Percentiles rank a stretch among this genome's conserved stretches.
Conservation (phyloP, 2,888 invertebrate genomes). For the Stramonita haemastoma region DNA sequence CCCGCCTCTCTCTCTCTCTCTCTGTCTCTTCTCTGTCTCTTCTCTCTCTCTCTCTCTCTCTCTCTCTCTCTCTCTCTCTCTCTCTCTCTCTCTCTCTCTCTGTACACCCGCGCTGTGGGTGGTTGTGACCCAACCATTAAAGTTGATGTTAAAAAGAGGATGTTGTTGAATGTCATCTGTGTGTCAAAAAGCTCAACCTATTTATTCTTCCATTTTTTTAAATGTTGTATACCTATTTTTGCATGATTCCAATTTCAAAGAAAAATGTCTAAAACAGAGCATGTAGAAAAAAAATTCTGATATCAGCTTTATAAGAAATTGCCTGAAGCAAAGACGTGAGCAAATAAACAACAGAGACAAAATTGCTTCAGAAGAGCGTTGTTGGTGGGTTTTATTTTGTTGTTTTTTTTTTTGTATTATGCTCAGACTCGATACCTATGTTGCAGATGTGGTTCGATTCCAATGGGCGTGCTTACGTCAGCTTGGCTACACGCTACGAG, state of each 20-base stretch:
- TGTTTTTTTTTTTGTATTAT: neutral
- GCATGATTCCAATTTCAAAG: too few relatives aligned
- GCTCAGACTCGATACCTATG: conserved; percentile 22
- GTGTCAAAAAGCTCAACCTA: too few relatives aligned
- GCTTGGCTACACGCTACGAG: conserved; percentile 73
- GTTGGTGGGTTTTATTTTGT: neutral
- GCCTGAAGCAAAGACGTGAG: neutral
- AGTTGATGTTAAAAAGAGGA: too few relatives aligned
- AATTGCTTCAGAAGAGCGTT: neutral
- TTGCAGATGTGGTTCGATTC: conserved; percentile 75
- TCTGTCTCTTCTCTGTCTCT: neutral
- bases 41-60: neutral
- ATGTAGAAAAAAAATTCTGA: too few relatives aligned
- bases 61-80: neutral
- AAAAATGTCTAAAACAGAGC: too few relatives aligned
- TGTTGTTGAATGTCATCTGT: too few relatives aligned
- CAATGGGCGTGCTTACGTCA: conserved; percentile 71
- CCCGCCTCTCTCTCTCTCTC: neutral
- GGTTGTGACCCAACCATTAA: too few relatives aligned
- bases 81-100: neutral
- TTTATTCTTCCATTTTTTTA: too few relatives aligned
- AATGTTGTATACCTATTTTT: too few relatives aligned
- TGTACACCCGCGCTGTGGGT: too few relatives aligned
- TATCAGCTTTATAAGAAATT: too few relatives aligned
- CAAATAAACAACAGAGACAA: too few relatives aligned